phyloP scores from a whole-genome alignment of 2,113 vertebrate species.

The Charadrius vociferus region DNA sequence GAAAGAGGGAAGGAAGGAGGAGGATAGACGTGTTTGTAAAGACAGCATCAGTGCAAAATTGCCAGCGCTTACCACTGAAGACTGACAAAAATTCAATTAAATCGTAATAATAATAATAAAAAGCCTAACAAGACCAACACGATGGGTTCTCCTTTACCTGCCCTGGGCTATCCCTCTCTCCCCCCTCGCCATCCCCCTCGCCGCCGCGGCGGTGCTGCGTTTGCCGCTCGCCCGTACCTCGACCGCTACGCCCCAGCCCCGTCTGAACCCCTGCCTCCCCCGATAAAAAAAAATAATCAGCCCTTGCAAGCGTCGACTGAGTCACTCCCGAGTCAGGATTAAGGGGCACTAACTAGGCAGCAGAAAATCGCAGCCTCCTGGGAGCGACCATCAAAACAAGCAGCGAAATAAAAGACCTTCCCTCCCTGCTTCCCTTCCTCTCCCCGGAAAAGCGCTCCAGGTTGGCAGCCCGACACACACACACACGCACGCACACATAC shows the following conservation, averaged over 20 bases:
- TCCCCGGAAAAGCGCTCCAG: constrained; percentile 14
- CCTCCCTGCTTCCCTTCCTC: neutral
- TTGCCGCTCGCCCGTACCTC: neutral
- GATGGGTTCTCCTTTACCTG: neutral
- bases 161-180: neutral
- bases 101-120: neutral
- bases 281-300: constrained; percentile 11
- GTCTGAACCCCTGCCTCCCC: neutral
- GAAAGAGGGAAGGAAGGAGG: neutral
- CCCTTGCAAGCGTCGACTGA: neutral
- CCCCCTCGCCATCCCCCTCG: neutral
- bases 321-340: constrained; percentile 39
- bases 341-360: constrained; percentile 53
- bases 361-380: constrained; percentile 48
- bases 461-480: neutral
- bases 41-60: neutral
- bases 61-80: neutral
- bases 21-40: neutral
- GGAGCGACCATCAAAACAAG: constrained; percentile 40
- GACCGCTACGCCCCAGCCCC: neutral
- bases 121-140: neutral
- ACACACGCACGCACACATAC: neutral
- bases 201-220: neutral
- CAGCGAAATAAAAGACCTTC: constrained; percentile 14
- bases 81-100: neutral